Evolutionary conservation across 2,113 vertebrate genomes (phyloP), one percentile per base, ranked within the genome.

Genomic region (Neodon shergylaensis): DNA sequence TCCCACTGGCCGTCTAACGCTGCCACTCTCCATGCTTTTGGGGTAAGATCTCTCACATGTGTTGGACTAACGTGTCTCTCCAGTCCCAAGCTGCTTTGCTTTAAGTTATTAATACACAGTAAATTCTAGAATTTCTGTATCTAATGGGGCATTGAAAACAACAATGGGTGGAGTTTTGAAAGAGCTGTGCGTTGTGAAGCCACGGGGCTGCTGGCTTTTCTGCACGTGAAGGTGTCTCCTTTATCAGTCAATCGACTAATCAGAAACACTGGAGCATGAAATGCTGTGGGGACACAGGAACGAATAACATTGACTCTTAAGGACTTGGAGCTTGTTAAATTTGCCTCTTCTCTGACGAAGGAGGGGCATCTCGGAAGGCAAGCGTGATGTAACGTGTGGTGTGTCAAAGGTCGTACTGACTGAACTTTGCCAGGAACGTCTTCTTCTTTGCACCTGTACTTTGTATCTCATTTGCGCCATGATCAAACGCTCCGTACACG

Each of bases 211-310:
- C 36, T 22, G 7, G 26, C 9, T 65, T 49, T 73, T 66, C 12
- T 14, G 4, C 2, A 4, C 19, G 13, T 0, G 3, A 9, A 7
- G 31, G 47, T 36, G 3, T 26, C 21, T 79, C 33, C 36, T 42
- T n/a, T 11, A 3, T 33, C 10, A 52, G 9, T 22, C 89, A n/a
- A n/a, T 61, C 21, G 4, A 7, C 39, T 36, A 28, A 36, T 11
- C 28, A 47, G 44, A 52, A 47, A 58, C 1, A 0, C 14, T 26
- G 14, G 13, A 2, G 4, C 21, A 28, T 1, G 26, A 88, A 24
- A 33, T 7, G 28, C 39, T 22, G 17, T 61, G 72, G 14, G 28
- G 36, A 79, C 47, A 47, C 42, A 47, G 58, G 17, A 72, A 31
- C 78, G 17, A 9, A 26, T 42, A 39, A 17, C 65, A 49, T 16